Evolutionary conservation across 2,888 invertebrate species (phyloP), one percentile per base, ranked within the genome.

Genomic region (Phaedon cochleariae): DNA sequence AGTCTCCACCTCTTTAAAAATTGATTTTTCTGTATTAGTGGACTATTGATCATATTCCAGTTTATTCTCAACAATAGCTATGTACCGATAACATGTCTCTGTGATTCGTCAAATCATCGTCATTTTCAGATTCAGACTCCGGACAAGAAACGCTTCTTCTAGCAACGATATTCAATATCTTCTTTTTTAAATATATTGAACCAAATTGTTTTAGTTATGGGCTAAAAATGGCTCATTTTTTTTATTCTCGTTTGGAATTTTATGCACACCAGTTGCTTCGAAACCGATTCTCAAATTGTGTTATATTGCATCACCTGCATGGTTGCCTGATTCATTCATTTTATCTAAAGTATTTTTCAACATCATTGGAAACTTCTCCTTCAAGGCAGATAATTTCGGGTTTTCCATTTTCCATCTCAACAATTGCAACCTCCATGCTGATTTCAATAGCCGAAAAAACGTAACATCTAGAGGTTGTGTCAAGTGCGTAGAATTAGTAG

Each of bases 251-350:
- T 41, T 41, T 10, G 48, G n/a, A 20, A 17, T 48, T 48, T 48
- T 48, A 20, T 48, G 20, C 9, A 48, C 48, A 17, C 48, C 17
- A 48, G 48, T 48, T 17, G 48, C 41, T 41, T 41, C 41, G 52
- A 52, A 22, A 15, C 52, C 52, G 52, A 20, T 52, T 52, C 26
- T 52, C 53, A 6, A 53, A 53, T 53, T 26, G n/a, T 53, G 53
- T 26, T 15, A 3, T 31, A 53, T 22, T 22, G 53, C 53, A 26
- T 21, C 31, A 10, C 31, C 53, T 53, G 53, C 53, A 53, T 53
- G 53, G 53, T 53, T 53, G 15, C 29, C 29, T 18, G 53, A 26
- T 53, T 31, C 22, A 53, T 53, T 53, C 31, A 53, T 53, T 53
- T 53, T 31, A 48, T 31, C 5, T 31, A 17, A 4, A 31, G 31